Percentiles rank a stretch among this genome's conserved stretches.
Evolutionary conservation across 2,888 invertebrate species (phyloP).

Genomic region (Galerucella nymphaeae): DNA sequence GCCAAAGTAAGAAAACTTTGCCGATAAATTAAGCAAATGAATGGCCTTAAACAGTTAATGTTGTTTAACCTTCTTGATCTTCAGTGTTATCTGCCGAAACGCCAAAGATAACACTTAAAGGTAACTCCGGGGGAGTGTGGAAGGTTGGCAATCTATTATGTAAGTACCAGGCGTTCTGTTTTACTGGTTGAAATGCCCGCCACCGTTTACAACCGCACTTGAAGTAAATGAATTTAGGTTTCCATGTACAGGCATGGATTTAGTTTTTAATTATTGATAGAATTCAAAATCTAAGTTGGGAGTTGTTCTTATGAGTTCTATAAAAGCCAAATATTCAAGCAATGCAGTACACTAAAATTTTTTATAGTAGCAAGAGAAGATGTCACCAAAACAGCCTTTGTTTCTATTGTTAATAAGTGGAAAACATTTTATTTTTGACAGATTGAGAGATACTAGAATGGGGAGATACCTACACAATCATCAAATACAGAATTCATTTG

Average conservation of each 20-base stretch:
- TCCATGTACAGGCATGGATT: constrained; percentile 17
- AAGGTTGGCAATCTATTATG: constrained; percentile 64
- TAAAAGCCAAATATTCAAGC: too few species aligned
- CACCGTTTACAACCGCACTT: constrained; percentile 14
- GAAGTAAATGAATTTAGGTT: constrained; percentile 25
- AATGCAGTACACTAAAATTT: too few species aligned
- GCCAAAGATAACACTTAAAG: constrained; percentile 63
- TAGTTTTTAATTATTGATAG: neutral
- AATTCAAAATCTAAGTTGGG: neutral
- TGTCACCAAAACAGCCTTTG: too few species aligned
- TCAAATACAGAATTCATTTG: too few species aligned
- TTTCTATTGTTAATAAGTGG: too few species aligned
- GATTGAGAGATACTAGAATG: too few species aligned
- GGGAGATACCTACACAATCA: too few species aligned
- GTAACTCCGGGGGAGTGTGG: constrained; percentile 56
- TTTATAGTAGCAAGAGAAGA: too few species aligned
- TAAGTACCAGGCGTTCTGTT: constrained; percentile 50
- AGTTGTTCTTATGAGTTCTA: neutral
- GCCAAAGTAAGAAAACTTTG: constrained; percentile 46
- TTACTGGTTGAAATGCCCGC: constrained; percentile 13
- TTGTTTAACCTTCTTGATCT: constrained; percentile 65
- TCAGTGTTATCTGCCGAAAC: constrained; percentile 59
- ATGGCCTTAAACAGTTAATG: constrained; percentile 65
- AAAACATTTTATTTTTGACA: too few species aligned
- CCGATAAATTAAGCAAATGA: constrained; percentile 57